These are phyloP conservation scores for Carabus problematicus DNA, from an alignment of 2,888 invertebrate genomes.

Conservation along the genomic window DNA sequence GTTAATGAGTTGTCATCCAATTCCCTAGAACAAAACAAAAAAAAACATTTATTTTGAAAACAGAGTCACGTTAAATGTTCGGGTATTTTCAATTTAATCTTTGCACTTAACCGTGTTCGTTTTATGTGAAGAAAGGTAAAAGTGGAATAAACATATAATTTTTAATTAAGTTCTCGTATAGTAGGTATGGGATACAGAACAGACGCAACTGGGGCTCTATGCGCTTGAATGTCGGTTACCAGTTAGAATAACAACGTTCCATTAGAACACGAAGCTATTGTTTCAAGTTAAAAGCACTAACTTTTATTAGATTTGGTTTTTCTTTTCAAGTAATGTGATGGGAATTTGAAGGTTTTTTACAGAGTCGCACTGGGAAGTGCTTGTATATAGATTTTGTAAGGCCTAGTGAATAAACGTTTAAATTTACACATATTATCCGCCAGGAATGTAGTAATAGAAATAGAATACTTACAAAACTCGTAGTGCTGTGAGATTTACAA, in stretches of 20 bases:
- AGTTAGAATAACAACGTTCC: constrained; percentile 32
- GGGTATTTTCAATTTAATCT: no score
- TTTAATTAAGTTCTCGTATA: constrained; percentile 27
- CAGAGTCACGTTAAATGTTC: background rate
- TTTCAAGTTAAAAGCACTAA: constrained; percentile 8
- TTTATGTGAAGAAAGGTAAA: background rate
- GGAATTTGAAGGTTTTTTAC: background rate
- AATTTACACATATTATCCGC: background rate
- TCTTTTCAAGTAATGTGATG: constrained; percentile 10
- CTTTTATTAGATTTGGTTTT: constrained; percentile 28
- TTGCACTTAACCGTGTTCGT: no score
- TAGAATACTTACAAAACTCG: constrained; percentile 82
- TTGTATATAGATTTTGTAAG: background rate
- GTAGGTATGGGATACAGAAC: background rate
- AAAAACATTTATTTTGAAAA: background rate
- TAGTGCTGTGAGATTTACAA: constrained; percentile 78
- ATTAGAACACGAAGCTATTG: constrained; percentile 25
- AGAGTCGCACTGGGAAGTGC: no score
- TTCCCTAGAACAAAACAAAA: constrained; percentile 68
- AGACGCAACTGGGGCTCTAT: constrained; percentile 6
- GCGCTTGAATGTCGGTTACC: background rate
- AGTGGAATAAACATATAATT: constrained; percentile 22
- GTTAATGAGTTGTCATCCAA: constrained; percentile 78
- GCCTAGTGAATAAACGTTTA: constrained; percentile 5
- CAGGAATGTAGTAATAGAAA: constrained; percentile 17